These are phyloP conservation scores for Elephas maximus DNA, from an alignment of 2,113 vertebrate genomes.

Conservation along the genomic window DNA sequence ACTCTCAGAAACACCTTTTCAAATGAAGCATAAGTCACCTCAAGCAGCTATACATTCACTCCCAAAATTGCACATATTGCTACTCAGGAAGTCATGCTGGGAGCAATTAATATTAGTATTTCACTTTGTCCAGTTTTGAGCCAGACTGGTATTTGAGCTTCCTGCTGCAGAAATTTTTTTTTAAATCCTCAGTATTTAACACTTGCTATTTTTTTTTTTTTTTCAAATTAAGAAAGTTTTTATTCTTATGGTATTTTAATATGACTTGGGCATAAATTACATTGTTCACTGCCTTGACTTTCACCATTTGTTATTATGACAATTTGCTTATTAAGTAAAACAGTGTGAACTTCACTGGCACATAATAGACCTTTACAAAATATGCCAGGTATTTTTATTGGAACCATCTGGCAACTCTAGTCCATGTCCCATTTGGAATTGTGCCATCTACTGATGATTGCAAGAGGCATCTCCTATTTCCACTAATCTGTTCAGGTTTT, in stretches of 20 bases:
- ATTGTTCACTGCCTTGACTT: constrained; percentile 10
- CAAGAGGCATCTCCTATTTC: neutral
- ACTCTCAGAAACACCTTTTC: neutral
- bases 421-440: neutral
- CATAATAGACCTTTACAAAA: neutral
- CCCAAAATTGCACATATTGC: neutral
- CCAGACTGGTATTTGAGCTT: neutral
- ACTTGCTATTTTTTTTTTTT: too few species aligned
- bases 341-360: neutral
- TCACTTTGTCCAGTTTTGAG: neutral
- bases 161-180: neutral
- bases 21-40: neutral
- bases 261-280: neutral
- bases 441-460: neutral
- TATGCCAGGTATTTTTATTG: neutral
- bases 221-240: constrained; percentile 45
- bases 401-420: neutral
- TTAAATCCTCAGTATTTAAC: neutral
- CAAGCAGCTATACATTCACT: neutral
- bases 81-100: neutral
- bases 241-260: neutral
- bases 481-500: neutral
- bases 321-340: constrained; percentile 52
- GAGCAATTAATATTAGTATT: neutral
- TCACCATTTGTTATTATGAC: constrained; percentile 11